phyloP scores from a whole-genome alignment of 2,888 invertebrate species.

The Agrochola litura region DNA sequence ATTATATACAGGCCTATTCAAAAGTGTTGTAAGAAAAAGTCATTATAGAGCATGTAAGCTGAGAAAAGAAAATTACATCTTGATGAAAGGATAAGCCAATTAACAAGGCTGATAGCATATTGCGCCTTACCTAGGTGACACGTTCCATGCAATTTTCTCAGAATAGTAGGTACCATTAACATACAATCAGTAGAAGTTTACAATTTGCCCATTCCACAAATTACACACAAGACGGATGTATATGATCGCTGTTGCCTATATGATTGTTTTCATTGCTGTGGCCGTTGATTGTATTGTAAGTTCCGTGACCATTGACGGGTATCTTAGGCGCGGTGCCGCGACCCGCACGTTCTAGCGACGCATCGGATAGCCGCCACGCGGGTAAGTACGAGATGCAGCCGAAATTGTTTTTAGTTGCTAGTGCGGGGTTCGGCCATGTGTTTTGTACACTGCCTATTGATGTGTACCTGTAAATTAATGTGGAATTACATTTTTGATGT shows the following conservation, averaged over 20 bases:
- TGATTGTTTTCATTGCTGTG: conserved; percentile 49
- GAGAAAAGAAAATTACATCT: neutral
- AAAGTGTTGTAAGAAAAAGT: neutral
- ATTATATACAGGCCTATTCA: neutral
- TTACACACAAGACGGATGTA: conserved; percentile 48
- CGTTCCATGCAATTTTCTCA: neutral
- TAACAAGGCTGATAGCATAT: neutral
- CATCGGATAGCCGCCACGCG: conserved; percentile 93
- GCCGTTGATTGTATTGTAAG: conserved; percentile 34
- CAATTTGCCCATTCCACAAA: neutral
- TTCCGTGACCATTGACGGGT: conserved; percentile 61
- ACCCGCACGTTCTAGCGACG: conserved; percentile 91
- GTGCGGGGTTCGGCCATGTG: conserved; percentile 94
- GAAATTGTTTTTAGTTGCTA: conserved; percentile 88
- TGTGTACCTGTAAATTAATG: conserved; percentile 92
- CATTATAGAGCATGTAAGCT: neutral
- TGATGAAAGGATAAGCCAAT: neutral
- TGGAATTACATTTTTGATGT: neutral
- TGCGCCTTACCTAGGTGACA: neutral
- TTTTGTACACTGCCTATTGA: conserved; percentile 96
- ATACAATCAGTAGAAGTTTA: conserved; percentile 45
- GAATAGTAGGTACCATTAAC: neutral
- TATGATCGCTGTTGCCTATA: conserved; percentile 45
- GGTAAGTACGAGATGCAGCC: conserved; percentile 91
- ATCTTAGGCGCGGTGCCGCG: conserved; percentile 66